A percentile compares a stretch with the other conserved stretches of the same genome.
phyloP scores from a whole-genome alignment of 2,113 vertebrate species.

The Hydropotes inermis region DNA sequence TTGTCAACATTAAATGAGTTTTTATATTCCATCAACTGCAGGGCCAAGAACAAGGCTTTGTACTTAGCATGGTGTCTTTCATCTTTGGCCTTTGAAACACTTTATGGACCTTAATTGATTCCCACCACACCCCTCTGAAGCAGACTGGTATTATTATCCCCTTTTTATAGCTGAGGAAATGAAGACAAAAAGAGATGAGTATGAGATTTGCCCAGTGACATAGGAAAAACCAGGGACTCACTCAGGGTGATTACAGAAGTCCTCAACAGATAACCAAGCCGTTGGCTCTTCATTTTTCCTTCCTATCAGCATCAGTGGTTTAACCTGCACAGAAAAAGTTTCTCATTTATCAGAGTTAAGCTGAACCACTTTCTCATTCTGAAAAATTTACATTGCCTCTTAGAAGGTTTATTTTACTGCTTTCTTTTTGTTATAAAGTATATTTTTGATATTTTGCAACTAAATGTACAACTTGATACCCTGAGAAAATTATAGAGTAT shows the following conservation, averaged over 20 bases:
- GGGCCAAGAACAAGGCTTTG: not conserved
- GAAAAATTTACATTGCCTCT: not conserved
- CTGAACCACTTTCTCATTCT: conserved; percentile 24
- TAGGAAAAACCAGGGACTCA: conserved; percentile 14
- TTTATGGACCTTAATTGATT: conserved; percentile 58
- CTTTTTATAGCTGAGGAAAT: conserved; percentile 49
- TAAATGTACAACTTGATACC: not conserved
- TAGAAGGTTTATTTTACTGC: conserved; percentile 10
- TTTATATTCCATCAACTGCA: not conserved
- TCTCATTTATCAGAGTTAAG: not conserved
- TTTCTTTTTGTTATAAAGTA: not conserved
- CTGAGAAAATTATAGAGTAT: conserved; percentile 3
- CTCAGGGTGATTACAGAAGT: not conserved
- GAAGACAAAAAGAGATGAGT: conserved; percentile 41
- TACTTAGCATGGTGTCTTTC: conserved; percentile 39
- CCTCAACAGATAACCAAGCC: not conserved
- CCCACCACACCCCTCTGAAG: conserved; percentile 37
- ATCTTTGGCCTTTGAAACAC: conserved; percentile 36
- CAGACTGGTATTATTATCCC: conserved; percentile 29
- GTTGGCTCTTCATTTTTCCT: not conserved
- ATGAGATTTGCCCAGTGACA: conserved; percentile 6
- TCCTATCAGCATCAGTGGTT: not conserved
- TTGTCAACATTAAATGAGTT: conserved; percentile 19
- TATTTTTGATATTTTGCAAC: conserved; percentile 27
- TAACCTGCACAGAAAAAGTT: not conserved